These are phyloP conservation scores for Clarias macrocephalus DNA, from an alignment of 2,113 vertebrate species.

Conservation along the genomic window DNA sequence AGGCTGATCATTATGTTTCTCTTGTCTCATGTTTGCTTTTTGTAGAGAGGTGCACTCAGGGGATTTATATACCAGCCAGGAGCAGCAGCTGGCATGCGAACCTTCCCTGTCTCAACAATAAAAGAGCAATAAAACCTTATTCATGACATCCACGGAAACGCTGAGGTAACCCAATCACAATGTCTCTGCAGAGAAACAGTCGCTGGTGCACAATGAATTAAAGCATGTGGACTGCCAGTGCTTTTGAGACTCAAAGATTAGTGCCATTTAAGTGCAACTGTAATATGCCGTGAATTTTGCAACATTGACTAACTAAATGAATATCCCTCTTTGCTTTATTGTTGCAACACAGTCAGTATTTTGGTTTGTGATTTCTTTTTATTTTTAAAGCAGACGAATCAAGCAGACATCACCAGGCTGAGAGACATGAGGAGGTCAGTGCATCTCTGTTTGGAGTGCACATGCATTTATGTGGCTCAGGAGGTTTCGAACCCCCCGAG, in stretches of 20 bases:
- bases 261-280: not conserved
- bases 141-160: slow-evolving; percentile 42
- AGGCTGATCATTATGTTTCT: slow-evolving; percentile 33
- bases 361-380: not conserved
- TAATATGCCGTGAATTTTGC: not conserved
- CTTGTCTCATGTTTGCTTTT: slow-evolving; percentile 43
- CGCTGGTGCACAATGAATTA: slow-evolving; percentile 6
- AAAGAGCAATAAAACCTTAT: slow-evolving; percentile 52
- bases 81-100: slow-evolving; percentile 46
- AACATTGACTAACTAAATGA: not conserved
- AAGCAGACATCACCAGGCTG: slow-evolving; percentile 11
- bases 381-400: not conserved
- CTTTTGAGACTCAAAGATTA: not conserved
- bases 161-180: slow-evolving; percentile 39
- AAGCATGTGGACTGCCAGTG: not conserved
- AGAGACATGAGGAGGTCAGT: slow-evolving; percentile 28
- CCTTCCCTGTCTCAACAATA: slow-evolving; percentile 40
- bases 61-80: slow-evolving; percentile 36
- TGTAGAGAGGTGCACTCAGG: slow-evolving; percentile 11
- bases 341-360: not conserved
- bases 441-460: slow-evolving; percentile 39
- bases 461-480: slow-evolving; percentile 15
- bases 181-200: slow-evolving; percentile 10
- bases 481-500: slow-evolving; percentile 21
- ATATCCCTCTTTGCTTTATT: not conserved